Conservation (phyloP, 2,113 vertebrate genomes). For the Phaethornis superciliosus region DNA sequence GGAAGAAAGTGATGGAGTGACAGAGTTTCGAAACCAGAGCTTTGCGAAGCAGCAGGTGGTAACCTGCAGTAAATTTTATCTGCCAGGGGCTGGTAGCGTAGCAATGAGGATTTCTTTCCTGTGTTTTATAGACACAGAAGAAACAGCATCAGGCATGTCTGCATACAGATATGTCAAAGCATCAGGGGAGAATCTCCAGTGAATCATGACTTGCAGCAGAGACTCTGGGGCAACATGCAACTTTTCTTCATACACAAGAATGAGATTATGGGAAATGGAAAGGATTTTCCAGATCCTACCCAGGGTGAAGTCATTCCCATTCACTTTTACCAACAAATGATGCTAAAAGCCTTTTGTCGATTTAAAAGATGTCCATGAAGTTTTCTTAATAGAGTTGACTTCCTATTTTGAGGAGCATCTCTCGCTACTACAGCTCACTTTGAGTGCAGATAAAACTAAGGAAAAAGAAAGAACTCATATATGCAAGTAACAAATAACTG, state of each 20-base stretch:
- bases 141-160: neutral
- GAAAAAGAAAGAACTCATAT: neutral
- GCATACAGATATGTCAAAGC: neutral
- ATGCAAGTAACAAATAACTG: neutral
- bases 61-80: neutral
- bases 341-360: neutral
- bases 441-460: neutral
- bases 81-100: neutral
- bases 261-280: neutral
- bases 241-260: neutral
- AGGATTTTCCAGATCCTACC: neutral
- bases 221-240: fast-evolving
- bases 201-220: neutral
- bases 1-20: neutral
- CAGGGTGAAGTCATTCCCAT: neutral
- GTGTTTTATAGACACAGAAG: neutral
- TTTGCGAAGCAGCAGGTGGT: neutral
- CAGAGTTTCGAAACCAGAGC: neutral
- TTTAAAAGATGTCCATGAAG: neutral
- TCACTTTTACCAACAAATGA: neutral
- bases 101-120: neutral
- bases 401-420: neutral
- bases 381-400: neutral
- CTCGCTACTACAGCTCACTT: neutral
- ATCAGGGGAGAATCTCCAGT: neutral